phyloP scores from a whole-genome alignment of 2,888 invertebrate genomes.

The Alentia gelatinosa region DNA sequence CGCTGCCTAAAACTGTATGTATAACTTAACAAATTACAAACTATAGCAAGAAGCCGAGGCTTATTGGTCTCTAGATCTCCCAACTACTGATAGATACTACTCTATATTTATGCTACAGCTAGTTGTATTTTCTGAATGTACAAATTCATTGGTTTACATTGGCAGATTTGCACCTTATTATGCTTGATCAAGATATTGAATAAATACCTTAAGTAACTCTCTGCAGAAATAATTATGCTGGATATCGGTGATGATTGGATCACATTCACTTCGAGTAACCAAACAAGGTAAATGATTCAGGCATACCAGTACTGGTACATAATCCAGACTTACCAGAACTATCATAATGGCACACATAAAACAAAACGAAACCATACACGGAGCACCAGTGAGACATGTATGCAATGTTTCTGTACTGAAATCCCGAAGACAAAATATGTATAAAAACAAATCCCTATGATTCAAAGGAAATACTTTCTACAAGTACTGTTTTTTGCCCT shows the following conservation, averaged over 20 bases:
- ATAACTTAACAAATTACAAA: constrained; percentile 27
- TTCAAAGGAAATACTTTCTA: not conserved
- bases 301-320: not conserved
- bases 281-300: not conserved
- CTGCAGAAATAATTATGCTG: not conserved
- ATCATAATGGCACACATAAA: constrained; percentile 10
- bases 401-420: not conserved
- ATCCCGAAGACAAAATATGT: not conserved
- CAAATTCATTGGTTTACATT: not conserved
- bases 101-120: not conserved
- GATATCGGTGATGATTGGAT: not conserved
- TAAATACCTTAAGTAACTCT: not conserved
- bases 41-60: constrained; percentile 5
- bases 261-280: not conserved
- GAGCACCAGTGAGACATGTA: constrained; percentile 18
- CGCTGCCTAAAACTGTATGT: constrained; percentile 13
- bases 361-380: not conserved
- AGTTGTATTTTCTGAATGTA: not conserved
- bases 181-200: not conserved
- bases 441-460: no score
- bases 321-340: not conserved
- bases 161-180: not conserved
- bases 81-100: not conserved
- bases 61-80: not conserved
- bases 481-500: not conserved